Conservation (phyloP, 2,797 vertebrate species). For the Melanotaenia nigrans region DNA sequence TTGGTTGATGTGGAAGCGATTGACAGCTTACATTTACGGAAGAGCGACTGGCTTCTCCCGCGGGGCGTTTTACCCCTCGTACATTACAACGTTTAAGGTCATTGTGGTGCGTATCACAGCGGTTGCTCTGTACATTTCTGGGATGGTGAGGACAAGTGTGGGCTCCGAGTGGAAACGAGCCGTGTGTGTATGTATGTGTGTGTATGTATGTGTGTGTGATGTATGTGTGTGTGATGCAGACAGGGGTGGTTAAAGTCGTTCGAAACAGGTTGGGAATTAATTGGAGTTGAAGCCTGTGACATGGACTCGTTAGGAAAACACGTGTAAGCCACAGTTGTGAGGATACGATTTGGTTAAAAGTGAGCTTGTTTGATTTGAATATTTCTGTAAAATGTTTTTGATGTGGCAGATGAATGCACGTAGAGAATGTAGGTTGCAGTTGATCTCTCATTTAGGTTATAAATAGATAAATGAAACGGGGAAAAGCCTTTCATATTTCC, state of each 20-base stretch:
- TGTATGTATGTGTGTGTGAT: slow-evolving; percentile 4
- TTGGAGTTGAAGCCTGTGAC: slow-evolving; percentile 78
- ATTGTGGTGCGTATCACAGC: slow-evolving; percentile 49
- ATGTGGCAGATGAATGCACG: slow-evolving; percentile 76
- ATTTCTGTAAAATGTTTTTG: slow-evolving; percentile 71
- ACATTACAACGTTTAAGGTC: slow-evolving; percentile 53
- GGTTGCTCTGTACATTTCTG: slow-evolving; percentile 21
- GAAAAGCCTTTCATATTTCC: slow-evolving; percentile 71
- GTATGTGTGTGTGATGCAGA: slow-evolving; percentile 34
- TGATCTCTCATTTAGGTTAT: slow-evolving; percentile 81
- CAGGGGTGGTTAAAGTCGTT: slow-evolving; percentile 49
- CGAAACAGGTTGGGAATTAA: slow-evolving; percentile 71
- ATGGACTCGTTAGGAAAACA: slow-evolving; percentile 77
- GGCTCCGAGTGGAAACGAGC: slow-evolving; percentile 14
- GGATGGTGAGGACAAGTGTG: slow-evolving; percentile 49
- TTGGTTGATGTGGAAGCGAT: slow-evolving; percentile 41
- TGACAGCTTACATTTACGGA: slow-evolving; percentile 60
- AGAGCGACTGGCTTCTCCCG: slow-evolving; percentile 52
- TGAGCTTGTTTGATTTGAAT: slow-evolving; percentile 56
- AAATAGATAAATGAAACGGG: slow-evolving; percentile 80
- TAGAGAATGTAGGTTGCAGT: slow-evolving; percentile 70
- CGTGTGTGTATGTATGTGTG: slow-evolving; percentile 3
- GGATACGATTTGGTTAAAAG: slow-evolving; percentile 51
- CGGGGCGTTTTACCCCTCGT: slow-evolving; percentile 51
- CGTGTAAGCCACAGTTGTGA: slow-evolving; percentile 74